phyloP scores from a whole-genome alignment of 2,888 invertebrate species.

The Miltochrista miniata region DNA sequence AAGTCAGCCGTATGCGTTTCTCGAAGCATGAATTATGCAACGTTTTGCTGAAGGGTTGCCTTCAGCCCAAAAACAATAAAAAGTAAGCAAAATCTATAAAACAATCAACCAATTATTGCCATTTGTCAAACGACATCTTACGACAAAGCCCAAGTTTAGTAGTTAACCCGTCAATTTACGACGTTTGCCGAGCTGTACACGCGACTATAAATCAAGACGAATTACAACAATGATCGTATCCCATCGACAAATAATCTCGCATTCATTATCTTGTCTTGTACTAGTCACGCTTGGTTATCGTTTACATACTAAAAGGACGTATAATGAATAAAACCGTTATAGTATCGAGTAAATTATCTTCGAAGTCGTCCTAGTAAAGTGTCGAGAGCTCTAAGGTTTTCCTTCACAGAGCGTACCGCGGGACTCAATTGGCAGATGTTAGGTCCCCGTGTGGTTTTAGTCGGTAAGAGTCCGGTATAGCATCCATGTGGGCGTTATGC shows the following conservation, averaged over 20 bases:
- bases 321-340: conserved; percentile 3
- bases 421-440: no score
- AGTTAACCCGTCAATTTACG: conserved; percentile 67
- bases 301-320: neutral
- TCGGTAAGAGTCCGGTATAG: no score
- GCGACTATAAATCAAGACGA: conserved; percentile 76
- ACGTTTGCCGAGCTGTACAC: conserved; percentile 60
- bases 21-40: neutral
- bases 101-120: conserved; percentile 22
- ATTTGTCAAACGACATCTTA: conserved; percentile 22
- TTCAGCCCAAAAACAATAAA: neutral
- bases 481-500: no score
- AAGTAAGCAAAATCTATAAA: conserved; percentile 3
- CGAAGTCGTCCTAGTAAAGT: no score
- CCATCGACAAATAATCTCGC: conserved; percentile 62
- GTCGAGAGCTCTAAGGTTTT: no score
- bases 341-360: no score
- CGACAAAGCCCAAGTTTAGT: conserved; percentile 46
- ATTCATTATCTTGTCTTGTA: conserved; percentile 62
- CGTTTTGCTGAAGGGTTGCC: neutral
- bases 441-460: no score
- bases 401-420: no score
- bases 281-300: conserved; percentile 43
- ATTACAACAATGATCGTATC: conserved; percentile 73
- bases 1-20: no score